Evolutionary conservation across 1,140 invertebrate genomes (phyloP), one percentile per base, ranked within the genome.

Genomic region (Orchesella cincta): DNA sequence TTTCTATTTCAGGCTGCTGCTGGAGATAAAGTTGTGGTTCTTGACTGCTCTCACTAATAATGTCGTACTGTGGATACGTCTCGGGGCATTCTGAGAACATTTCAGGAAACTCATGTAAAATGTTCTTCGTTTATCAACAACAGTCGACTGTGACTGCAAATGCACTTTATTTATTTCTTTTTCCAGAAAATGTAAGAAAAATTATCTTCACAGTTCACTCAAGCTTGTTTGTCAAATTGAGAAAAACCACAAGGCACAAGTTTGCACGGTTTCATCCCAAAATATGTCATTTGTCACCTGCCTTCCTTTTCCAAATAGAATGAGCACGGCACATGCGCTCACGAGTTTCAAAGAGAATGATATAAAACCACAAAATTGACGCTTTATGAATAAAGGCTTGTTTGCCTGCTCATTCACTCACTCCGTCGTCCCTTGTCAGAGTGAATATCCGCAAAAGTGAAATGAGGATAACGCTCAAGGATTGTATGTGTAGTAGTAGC

Each of bases 221-320:
- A n/a, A n/a, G n/a, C n/a, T 57, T 3, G 54, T 23, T 57, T 12
- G 23, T 57, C n/a, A 46, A 8, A 46, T 20, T 12, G 39, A 57
- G 54, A 12, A 23, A 12, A 57, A 57, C 54, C 14, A 57, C 54
- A 16, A n/a, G n/a, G 23, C 54, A 57, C 54, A n/a, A 23, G 8
- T 12, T 5, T 57, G 12, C 54, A 26, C 26, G 8, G 54, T 5
- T 57, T 57, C 54, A 26, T 57, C 54, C n/a, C 12, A 57, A 57
- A 57, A 57, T n/a, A 57, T 57, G 54, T 57, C 54, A 57, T 57
- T 57, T 57, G 54, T 57, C 54, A 57, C 54, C 54, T 57, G 54
- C 54, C 26, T 23, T 57, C 14, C 12, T 57, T 57, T 57, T 57
- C 54, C 26, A 57, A 14, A 57, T 57, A 16, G 54, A 12, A 57